Percentiles rank a stretch among this genome's conserved stretches.
phyloP scores from a whole-genome alignment of 2,113 vertebrate genomes.

The Sebastes schlegelii region DNA sequence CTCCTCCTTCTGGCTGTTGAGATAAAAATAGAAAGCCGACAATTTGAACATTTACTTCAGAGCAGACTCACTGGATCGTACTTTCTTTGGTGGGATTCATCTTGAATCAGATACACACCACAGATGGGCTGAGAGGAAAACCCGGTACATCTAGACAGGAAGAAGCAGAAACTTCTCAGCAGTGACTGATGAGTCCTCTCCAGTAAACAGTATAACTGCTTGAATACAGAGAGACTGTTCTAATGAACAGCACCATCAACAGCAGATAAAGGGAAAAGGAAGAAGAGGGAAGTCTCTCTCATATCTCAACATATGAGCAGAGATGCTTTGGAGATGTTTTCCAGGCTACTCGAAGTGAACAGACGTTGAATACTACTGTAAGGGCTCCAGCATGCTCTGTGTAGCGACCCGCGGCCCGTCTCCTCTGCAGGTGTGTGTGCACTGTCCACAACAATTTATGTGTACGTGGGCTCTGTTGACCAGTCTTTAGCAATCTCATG shows the following conservation, averaged over 20 bases:
- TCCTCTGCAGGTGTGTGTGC: too few relatives aligned
- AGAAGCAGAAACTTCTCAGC: background rate
- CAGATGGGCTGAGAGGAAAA: slow-evolving; percentile 12
- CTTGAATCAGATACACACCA: background rate
- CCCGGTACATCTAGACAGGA: background rate
- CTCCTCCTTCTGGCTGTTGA: slow-evolving; percentile 1
- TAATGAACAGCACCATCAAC: background rate
- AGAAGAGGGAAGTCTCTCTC: background rate
- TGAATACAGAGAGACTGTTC: background rate
- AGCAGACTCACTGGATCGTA: too few relatives aligned
- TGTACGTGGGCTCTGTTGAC: too few relatives aligned
- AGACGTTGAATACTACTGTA: too few relatives aligned
- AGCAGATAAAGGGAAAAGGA: background rate
- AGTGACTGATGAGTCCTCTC: background rate
- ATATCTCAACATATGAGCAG: background rate
- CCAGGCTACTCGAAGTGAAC: background rate
- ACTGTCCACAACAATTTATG: too few relatives aligned
- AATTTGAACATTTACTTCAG: background rate
- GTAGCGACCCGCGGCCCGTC: too few relatives aligned
- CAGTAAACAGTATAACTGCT: background rate
- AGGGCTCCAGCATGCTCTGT: too few relatives aligned
- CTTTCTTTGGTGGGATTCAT: too few relatives aligned
- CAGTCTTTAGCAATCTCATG: too few relatives aligned
- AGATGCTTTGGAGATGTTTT: background rate
- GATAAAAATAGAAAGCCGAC: slow-evolving; percentile 6